phyloP scores from a whole-genome alignment of 2,797 vertebrate genomes.

The Delichon dasypus region DNA sequence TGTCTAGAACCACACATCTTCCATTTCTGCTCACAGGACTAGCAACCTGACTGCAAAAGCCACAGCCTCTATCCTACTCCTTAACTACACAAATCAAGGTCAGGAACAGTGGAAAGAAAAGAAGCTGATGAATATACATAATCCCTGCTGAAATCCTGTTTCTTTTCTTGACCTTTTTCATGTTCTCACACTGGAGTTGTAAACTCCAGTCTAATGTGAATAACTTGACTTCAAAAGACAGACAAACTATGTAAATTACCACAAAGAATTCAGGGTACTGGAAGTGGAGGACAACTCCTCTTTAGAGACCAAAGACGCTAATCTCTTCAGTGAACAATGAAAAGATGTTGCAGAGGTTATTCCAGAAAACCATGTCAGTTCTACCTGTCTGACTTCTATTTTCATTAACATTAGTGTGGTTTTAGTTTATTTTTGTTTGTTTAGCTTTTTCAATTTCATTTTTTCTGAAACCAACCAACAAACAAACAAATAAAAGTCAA shows the following conservation, averaged over 20 bases:
- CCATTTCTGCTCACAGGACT: not conserved
- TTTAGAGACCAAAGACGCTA: not conserved
- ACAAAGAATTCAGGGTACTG: not conserved
- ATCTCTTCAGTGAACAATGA: not conserved
- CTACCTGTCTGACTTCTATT: not conserved
- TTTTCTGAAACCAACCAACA: not conserved
- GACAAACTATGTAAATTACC: not conserved
- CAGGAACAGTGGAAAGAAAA: not conserved
- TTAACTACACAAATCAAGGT: not conserved
- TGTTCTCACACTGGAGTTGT: not conserved
- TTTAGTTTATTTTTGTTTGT: too few relatives aligned
- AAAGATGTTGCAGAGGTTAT: not conserved
- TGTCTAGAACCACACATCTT: not conserved
- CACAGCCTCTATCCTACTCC: not conserved
- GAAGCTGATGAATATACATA: not conserved
- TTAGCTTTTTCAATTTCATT: not conserved
- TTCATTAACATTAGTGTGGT: not conserved
- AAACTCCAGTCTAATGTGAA: not conserved
- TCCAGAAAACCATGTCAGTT: not conserved
- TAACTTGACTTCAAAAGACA: not conserved
- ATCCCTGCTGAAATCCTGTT: not conserved
- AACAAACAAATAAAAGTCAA: not conserved
- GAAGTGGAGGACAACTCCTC: not conserved
- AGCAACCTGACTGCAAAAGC: not conserved
- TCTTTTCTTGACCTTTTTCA: not conserved